Base-by-base conservation (phyloP, 2,797 vertebrate genomes). In the Gallinago solitaria region DNA sequence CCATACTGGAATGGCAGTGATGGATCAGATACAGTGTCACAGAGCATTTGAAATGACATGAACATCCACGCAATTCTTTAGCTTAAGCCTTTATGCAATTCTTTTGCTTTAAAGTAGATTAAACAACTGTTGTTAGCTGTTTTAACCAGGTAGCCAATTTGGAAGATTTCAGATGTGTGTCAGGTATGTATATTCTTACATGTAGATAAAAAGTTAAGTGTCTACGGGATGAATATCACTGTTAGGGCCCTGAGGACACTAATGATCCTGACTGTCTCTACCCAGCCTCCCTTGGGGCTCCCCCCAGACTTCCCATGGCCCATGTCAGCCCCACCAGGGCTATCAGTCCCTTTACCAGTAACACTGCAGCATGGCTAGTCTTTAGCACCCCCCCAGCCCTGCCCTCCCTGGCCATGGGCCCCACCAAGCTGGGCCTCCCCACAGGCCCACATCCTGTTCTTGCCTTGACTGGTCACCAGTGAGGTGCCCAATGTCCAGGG, bases 311-410 rank as follows among this genome's bases (percentile, higher is more conserved):
- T 11, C 17, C 30, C 8, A 21, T 9, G 5, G 4, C 14, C 11
- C 6, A 18, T 32, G 8, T 21, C 35, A 73, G 32, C 8, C 12
- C 5, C 5, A 2, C 12, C 2, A 0, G 5, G 35, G 5, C 12
- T 10, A 1, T 39, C 33, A 54, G 39, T 3, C 23, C 1, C 16
- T 54, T 27, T 3, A 10, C 3, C 37, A 32, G 20, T 3, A 11
- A 35, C 1, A 4, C 9, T 3, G 1, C 2, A 37, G 20, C 7
- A 74, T n/a, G 5, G 8, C 18, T 2, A 4, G 5, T 17, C 8
- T 61, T 21, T 17, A 47, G 11, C 5, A 28, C 11, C 9, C 9
- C 16, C 8, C 9, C 27, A 54, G 1, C 3, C 19, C 17, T 77
- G 9, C 24, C 12, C 9, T 79, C 18, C 5, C 9, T 1, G 1